These are phyloP conservation scores for Drosophila multiciliata DNA, from an alignment of 2,888 invertebrate genomes.

Conservation along the genomic window DNA sequence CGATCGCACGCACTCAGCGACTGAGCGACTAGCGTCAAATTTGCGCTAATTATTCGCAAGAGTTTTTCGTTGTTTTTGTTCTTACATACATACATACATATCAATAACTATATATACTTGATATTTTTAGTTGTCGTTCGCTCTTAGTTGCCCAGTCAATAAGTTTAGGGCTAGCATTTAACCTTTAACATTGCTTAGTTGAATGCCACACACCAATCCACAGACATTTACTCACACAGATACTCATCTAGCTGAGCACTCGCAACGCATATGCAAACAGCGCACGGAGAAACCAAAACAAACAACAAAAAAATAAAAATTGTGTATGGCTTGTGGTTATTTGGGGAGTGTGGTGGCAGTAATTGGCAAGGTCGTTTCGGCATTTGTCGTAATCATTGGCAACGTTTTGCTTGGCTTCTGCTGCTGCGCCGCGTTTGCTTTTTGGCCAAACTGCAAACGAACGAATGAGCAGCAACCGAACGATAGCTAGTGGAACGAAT, in stretches of 20 bases:
- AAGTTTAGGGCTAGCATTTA: conserved; percentile 53
- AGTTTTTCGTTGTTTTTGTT: conserved; percentile 36
- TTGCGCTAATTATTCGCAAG: conserved; percentile 79
- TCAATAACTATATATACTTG: neutral
- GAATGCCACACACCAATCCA: conserved; percentile 21
- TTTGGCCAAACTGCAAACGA: conserved; percentile 64
- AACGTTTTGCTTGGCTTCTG: conserved; percentile 64
- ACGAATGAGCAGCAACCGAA: conserved; percentile 32
- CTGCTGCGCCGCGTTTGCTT: conserved; percentile 56
- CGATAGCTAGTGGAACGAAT: conserved; percentile 42
- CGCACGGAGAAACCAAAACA: conserved; percentile 16
- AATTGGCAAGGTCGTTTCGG: conserved; percentile 84
- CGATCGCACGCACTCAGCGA: conserved; percentile 66
- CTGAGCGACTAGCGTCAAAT: conserved; percentile 69
- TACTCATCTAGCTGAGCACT: conserved; percentile 52
- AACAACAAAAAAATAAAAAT: conserved; percentile 24
- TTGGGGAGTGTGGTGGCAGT: conserved; percentile 56
- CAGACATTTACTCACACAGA: conserved; percentile 18
- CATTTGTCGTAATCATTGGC: conserved; percentile 81
- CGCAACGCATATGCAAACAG: conserved; percentile 66
- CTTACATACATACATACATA: neutral
- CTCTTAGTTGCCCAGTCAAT: conserved; percentile 39
- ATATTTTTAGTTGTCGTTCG: neutral
- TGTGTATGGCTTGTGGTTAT: conserved; percentile 7
- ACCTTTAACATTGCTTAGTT: conserved; percentile 60